Conservation (phyloP, 2,113 vertebrate species). For the Sinocyclocheilus maitianheensis region DNA sequence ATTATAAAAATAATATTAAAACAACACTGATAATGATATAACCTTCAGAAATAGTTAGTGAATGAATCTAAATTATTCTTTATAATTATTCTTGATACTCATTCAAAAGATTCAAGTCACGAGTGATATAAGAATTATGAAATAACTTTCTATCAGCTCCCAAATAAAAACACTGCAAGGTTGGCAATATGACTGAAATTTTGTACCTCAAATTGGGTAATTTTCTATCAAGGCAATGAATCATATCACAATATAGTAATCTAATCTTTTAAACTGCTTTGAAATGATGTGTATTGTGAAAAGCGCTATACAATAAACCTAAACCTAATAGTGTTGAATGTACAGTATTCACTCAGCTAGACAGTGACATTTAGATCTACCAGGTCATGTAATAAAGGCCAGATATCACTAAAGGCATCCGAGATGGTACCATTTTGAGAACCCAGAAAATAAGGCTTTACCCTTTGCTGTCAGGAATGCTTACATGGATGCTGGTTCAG, state of each 20-base stretch:
- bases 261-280: neutral
- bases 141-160: neutral
- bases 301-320: neutral
- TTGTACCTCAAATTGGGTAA: neutral
- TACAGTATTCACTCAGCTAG: slow-evolving; percentile 6
- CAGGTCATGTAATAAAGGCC: slow-evolving; percentile 7
- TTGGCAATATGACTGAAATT: neutral
- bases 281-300: neutral
- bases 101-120: neutral
- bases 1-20: too few relatives aligned
- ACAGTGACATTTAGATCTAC: slow-evolving; percentile 21
- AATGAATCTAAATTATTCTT: neutral
- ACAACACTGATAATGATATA: neutral
- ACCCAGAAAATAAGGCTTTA: slow-evolving; percentile 12
- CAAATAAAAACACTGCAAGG: neutral
- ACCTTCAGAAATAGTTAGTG: neutral
- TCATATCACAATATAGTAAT: neutral
- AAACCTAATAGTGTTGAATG: neutral
- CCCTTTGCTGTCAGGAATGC: slow-evolving; percentile 4
- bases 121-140: neutral
- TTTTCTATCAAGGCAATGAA: neutral
- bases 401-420: slow-evolving; percentile 10
- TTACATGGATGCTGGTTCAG: neutral
- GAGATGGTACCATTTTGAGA: neutral
- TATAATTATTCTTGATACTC: neutral